Evolutionary conservation across 1,140 invertebrate genomes (phyloP).

Genomic region (Vanessa tameamea): DNA sequence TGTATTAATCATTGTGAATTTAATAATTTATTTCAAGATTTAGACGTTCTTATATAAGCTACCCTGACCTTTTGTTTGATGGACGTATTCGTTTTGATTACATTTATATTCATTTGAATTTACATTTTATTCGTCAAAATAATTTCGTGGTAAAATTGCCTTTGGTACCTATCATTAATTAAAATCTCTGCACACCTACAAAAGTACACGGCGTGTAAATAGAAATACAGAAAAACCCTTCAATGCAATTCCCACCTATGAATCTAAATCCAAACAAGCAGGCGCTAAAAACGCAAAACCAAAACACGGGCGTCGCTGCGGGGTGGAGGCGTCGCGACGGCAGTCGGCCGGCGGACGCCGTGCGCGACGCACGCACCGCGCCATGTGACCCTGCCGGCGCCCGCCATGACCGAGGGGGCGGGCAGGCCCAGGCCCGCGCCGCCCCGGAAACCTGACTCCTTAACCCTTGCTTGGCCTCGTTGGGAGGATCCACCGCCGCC

Average conservation of each 20-base stretch:
- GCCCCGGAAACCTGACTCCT: conserved; percentile 74
- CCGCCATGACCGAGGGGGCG: conserved; percentile 72
- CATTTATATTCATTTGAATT: not conserved
- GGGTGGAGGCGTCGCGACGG: conserved; percentile 51
- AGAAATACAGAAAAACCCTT: conserved; percentile 24
- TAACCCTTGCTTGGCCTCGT: conserved; percentile 64
- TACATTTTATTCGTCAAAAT: not conserved
- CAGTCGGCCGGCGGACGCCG: conserved; percentile 69
- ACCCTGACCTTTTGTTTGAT: not conserved
- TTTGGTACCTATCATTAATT: conserved; percentile 24
- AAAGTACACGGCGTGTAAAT: conserved; percentile 19
- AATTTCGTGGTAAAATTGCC: conserved; percentile 5
- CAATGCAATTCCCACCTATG: conserved; percentile 38
- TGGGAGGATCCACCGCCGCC: conserved; percentile 75
- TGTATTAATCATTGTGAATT: too few species aligned
- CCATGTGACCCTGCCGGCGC: conserved; percentile 62
- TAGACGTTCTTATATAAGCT: not conserved
- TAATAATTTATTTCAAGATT: not conserved
- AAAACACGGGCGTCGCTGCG: conserved; percentile 45
- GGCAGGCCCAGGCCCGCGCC: conserved; percentile 72
- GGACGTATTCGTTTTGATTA: not conserved
- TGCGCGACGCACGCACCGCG: conserved; percentile 61
- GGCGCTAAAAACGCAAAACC: conserved; percentile 30
- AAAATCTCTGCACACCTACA: conserved; percentile 26
- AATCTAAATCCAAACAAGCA: conserved; percentile 26